These are phyloP conservation scores for Muscicapa comitata DNA, from an alignment of 2,797 vertebrate genomes.

Conservation along the genomic window DNA sequence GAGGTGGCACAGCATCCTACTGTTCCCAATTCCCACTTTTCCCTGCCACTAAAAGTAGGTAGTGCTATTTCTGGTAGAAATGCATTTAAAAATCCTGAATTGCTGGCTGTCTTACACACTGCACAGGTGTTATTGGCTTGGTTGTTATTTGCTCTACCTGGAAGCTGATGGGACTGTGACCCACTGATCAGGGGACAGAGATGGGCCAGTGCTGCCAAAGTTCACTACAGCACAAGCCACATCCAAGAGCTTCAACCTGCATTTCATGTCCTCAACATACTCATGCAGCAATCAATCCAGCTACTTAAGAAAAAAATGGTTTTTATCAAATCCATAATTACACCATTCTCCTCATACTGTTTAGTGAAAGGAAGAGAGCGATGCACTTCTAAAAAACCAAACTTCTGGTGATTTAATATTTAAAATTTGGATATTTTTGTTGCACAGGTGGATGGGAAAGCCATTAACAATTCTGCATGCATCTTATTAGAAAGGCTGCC, in stretches of 20 bases:
- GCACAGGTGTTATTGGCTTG: background rate
- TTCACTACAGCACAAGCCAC: background rate
- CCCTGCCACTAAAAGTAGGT: background rate
- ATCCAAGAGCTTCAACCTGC: background rate
- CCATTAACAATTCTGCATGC: constrained; percentile 12
- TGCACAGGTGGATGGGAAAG: background rate
- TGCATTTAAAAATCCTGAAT: background rate
- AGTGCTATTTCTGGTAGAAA: background rate
- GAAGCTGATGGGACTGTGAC: background rate
- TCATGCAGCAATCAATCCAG: background rate
- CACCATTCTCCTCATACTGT: background rate
- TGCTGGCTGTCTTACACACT: background rate
- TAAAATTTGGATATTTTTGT: background rate
- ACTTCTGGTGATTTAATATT: background rate
- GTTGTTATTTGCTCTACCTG: background rate
- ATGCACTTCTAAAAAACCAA: background rate
- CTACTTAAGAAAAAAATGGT: accelerated
- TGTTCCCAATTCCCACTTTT: background rate
- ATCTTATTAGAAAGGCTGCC: constrained; percentile 50
- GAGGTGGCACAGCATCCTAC: background rate
- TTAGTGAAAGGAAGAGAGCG: background rate
- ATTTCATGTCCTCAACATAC: background rate
- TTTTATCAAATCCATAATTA: background rate
- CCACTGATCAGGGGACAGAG: background rate
- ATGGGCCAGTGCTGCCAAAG: background rate